Evolutionary conservation across 64 coral and sea anemone species (phyloP).

Genomic region (Montipora cactus): DNA sequence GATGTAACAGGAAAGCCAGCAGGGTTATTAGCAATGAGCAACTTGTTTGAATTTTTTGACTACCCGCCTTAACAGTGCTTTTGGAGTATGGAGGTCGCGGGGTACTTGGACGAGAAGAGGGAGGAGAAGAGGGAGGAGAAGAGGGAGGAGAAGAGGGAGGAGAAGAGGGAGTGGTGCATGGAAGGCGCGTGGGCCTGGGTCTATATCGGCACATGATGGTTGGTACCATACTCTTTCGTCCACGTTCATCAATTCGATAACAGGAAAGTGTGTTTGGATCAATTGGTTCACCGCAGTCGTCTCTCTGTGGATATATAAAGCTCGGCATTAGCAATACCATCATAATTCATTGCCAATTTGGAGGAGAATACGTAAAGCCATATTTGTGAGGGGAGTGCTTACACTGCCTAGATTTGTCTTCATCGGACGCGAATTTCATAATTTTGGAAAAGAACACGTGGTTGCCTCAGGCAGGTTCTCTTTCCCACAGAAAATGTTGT

Average conservation of each 20-base stretch:
- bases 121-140: not conserved
- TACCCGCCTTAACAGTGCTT: not conserved
- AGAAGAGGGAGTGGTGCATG: not conserved
- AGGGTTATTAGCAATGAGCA: not conserved
- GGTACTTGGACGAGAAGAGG: not conserved
- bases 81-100: not conserved
- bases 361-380: no score
- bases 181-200: not conserved
- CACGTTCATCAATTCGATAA: conserved; percentile 6
- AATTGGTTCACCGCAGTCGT: conserved; percentile 6
- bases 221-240: not conserved
- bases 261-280: not conserved
- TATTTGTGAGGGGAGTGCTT: no score
- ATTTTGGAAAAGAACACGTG: no score
- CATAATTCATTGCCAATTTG: no score
- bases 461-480: no score
- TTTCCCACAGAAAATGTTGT: no score
- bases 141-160: not conserved
- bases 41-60: not conserved
- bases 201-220: not conserved
- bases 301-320: not conserved
- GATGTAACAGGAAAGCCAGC: not conserved
- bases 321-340: not conserved
- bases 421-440: no score
- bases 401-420: no score